Conservation (phyloP, 2,113 vertebrate species). For the Oenanthe melanoleuca region DNA sequence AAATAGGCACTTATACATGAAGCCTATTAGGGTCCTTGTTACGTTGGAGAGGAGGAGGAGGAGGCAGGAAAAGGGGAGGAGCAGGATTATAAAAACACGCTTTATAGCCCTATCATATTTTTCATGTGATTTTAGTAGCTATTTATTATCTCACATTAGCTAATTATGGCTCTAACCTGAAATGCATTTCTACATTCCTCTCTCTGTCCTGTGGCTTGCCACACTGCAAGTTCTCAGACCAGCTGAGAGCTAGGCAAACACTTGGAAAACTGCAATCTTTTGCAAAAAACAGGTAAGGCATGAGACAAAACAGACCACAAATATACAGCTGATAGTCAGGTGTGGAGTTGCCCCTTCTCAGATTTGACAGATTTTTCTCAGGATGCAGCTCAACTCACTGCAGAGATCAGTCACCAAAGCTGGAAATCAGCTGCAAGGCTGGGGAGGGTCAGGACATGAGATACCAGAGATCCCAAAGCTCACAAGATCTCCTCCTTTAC, state of each 20-base stretch:
- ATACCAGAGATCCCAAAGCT: not conserved
- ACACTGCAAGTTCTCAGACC: not conserved
- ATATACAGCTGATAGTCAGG: not conserved
- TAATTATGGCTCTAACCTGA: slow-evolving; percentile 47
- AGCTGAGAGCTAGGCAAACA: not conserved
- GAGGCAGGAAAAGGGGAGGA: slow-evolving; percentile 65
- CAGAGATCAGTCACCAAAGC: not conserved
- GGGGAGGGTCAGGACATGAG: not conserved
- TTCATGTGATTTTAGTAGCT: slow-evolving; percentile 31
- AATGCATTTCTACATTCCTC: not conserved
- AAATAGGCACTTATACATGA: slow-evolving; percentile 89
- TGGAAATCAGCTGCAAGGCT: not conserved
- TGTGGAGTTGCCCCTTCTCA: rapidly evolving
- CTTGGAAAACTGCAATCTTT: not conserved
- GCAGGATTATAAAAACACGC: slow-evolving; percentile 32
- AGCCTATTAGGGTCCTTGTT: slow-evolving; percentile 85
- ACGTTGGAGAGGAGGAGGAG: slow-evolving; percentile 55
- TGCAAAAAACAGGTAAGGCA: not conserved
- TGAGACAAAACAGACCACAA: not conserved
- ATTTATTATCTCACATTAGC: slow-evolving; percentile 46
- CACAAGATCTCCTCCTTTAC: rapidly evolving
- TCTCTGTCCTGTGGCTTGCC: not conserved
- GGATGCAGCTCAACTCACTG: not conserved
- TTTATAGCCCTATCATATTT: slow-evolving; percentile 18
- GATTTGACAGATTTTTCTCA: not conserved